phyloP scores from a whole-genome alignment of 2,113 vertebrate genomes.

The Epinephelus fuscoguttatus region DNA sequence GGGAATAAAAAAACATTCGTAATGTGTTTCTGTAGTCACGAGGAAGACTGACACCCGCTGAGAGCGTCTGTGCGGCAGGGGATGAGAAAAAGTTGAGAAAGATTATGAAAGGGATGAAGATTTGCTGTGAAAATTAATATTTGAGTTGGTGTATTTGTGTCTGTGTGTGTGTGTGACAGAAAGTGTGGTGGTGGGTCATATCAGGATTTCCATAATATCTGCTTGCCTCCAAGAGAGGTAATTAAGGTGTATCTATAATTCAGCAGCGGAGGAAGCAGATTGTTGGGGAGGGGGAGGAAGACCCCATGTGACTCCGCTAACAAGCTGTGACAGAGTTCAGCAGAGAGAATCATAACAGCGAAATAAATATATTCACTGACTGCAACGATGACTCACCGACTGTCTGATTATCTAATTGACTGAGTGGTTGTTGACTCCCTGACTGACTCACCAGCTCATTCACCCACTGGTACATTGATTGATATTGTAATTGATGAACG shows the following conservation, averaged over 20 bases:
- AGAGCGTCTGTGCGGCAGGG: background rate
- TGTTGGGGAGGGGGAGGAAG: conserved; percentile 19
- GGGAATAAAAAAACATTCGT: conserved; percentile 12
- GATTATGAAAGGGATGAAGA: conserved; percentile 2
- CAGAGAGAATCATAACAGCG: conserved; percentile 22
- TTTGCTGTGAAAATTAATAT: conserved; percentile 5
- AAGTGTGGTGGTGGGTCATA: conserved; percentile 14
- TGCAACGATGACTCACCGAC: conserved; percentile 12
- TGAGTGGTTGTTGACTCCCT: background rate
- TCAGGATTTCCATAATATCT: conserved; percentile 25
- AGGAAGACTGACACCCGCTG: background rate
- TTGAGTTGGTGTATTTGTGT: background rate
- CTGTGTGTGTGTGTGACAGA: background rate
- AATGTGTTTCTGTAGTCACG: background rate
- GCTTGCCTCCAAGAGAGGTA: conserved; percentile 50
- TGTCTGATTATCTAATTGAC: background rate
- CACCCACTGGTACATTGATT: background rate
- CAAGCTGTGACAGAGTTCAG: conserved; percentile 56
- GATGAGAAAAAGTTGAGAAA: background rate
- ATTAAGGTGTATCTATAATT: conserved; percentile 82
- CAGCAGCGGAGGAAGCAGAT: conserved; percentile 63
- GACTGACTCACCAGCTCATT: conserved; percentile 6
- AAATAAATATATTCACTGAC: background rate
- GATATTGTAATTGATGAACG: background rate
- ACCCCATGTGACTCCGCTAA: conserved; percentile 56